phyloP scores from a whole-genome alignment of 2,797 vertebrate genomes.

The Trichosurus vulpecula region DNA sequence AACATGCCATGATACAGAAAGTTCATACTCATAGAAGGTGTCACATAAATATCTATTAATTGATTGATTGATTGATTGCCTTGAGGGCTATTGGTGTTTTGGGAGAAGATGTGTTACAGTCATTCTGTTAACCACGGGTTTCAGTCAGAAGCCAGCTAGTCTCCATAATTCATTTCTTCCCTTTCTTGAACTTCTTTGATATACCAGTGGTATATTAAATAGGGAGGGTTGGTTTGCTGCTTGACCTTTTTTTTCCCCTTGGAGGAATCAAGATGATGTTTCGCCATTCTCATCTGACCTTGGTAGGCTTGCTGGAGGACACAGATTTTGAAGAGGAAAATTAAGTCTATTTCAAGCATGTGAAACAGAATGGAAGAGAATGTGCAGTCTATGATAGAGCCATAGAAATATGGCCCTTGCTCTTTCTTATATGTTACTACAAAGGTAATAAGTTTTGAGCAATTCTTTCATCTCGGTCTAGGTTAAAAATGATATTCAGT shows the following conservation, averaged over 20 bases:
- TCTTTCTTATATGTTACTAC: neutral
- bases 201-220: neutral
- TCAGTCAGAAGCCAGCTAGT: neutral
- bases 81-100: conserved; percentile 2
- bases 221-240: neutral
- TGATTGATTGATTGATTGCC: neutral
- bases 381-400: neutral
- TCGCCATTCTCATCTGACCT: neutral
- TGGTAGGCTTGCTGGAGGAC: conserved; percentile 13
- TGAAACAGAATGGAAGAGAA: neutral
- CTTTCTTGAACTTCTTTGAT: neutral
- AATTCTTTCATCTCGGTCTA: neutral
- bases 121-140: conserved; percentile 2
- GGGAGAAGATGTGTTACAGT: neutral
- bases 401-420: neutral
- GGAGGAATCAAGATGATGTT: neutral
- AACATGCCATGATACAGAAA: neutral
- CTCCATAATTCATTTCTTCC: conserved; percentile 23
- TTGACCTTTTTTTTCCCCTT: conserved; percentile 12
- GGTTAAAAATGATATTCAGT: neutral
- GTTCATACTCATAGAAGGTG: neutral
- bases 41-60: neutral
- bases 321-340: conserved; percentile 2
- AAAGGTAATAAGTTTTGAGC: neutral
- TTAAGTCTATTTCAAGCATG: conserved; percentile 5